Percentiles rank a stretch among this genome's conserved stretches.
phyloP scores from a whole-genome alignment of 2,888 invertebrate genomes.

The Bhutanitis thaidina region DNA sequence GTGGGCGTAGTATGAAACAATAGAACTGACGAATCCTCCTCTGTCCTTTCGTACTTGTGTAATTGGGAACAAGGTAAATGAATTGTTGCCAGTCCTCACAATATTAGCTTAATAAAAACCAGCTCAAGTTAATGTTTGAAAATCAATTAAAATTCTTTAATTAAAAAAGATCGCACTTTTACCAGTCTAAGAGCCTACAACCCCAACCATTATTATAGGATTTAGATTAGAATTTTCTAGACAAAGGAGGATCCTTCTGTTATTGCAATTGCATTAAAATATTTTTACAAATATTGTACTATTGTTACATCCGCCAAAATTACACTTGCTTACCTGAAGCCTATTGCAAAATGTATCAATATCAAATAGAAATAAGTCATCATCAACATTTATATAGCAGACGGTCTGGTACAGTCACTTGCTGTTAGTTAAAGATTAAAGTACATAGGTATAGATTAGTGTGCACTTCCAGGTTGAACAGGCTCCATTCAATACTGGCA shows the following conservation, averaged over 20 bases:
- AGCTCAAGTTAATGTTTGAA: too few relatives aligned
- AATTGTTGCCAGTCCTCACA: too few relatives aligned
- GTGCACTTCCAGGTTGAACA: slow-evolving; percentile 3
- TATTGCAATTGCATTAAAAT: not conserved
- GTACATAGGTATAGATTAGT: slow-evolving; percentile 1
- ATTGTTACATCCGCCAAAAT: not conserved
- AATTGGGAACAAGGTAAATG: too few relatives aligned
- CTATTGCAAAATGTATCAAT: slow-evolving; percentile 27
- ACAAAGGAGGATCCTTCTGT: slow-evolving; percentile 34
- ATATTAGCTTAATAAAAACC: too few relatives aligned
- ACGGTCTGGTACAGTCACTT: slow-evolving; percentile 30
- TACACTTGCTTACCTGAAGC: slow-evolving; percentile 23
- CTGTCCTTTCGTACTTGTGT: too few relatives aligned
- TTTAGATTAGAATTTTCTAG: slow-evolving; percentile 42
- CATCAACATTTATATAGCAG: not conserved
- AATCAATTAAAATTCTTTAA: too few relatives aligned
- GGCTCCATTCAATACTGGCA: not conserved
- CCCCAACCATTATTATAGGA: too few relatives aligned
- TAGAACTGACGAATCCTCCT: too few relatives aligned
- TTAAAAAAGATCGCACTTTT: too few relatives aligned
- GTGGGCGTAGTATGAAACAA: too few relatives aligned
- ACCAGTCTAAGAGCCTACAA: too few relatives aligned
- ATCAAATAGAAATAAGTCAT: not conserved
- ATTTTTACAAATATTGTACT: too few relatives aligned
- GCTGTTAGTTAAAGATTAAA: slow-evolving; percentile 17